phyloP scores from a whole-genome alignment of 2,797 vertebrate species.

The Ispidina picta region DNA sequence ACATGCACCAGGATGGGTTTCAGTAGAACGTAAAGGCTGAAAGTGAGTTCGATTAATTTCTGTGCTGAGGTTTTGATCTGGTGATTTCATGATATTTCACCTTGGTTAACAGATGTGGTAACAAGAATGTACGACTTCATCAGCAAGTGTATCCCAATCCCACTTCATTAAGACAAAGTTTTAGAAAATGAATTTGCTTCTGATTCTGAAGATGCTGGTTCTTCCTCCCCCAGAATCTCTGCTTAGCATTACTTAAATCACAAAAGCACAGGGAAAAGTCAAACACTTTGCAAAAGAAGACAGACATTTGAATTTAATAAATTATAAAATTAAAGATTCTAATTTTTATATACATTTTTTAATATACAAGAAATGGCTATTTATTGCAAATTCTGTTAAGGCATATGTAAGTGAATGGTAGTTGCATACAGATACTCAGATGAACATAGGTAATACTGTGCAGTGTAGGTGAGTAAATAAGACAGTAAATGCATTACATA shows the following conservation, averaged over 20 bases:
- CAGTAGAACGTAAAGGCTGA: neutral
- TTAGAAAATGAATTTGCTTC: neutral
- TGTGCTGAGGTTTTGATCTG: neutral
- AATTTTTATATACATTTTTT: constrained; percentile 90
- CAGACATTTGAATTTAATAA: constrained; percentile 92
- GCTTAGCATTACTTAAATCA: neutral
- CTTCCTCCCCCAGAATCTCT: neutral
- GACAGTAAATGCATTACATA: constrained; percentile 71
- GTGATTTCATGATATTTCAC: neutral
- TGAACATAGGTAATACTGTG: constrained; percentile 75
- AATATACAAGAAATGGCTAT: constrained; percentile 81
- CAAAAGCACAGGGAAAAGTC: constrained; percentile 57
- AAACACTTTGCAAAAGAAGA: constrained; percentile 86
- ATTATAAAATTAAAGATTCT: constrained; percentile 91
- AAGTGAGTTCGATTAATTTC: neutral
- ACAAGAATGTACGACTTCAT: neutral
- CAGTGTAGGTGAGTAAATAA: constrained; percentile 78
- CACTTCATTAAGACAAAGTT: neutral
- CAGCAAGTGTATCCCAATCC: neutral
- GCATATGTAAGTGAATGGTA: constrained; percentile 75
- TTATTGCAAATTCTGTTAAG: constrained; percentile 77
- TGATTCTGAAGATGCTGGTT: neutral
- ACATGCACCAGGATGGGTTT: neutral
- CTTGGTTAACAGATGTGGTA: neutral
- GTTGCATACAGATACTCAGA: constrained; percentile 71